Base-by-base conservation (phyloP, 2,888 invertebrate species). In the Quadriops clusia region DNA sequence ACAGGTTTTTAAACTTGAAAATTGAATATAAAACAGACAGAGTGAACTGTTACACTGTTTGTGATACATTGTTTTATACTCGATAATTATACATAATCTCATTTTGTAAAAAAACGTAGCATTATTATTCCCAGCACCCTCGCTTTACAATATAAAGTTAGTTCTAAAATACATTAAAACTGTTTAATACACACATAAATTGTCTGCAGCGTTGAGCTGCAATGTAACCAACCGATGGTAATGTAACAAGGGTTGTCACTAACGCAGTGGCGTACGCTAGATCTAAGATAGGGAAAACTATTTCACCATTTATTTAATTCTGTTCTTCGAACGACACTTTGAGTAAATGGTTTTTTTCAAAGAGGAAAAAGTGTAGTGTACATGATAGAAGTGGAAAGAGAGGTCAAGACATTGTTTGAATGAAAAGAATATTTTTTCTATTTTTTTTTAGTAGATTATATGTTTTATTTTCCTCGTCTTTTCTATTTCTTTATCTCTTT, bases 121-220 rank as follows among this genome's bases (percentile, higher is more conserved):
- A 53, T 54, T 54, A 53, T 51, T 54, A 54, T 54, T 53, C 52
- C 41, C 39, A 42, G 47, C 53, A 47, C 49, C 49, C 50, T 45
- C 47, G 50, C 48, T 49, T 47, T 46, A 50, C 51, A 51, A 51
- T 51, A 55, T 54, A 54, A 55, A 55, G 52, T 52, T 49, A 48
- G 53, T 50, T 53, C 52, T 50, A 49, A 49, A 52, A 54, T 52
- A 50, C 54, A 54, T 54, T 53, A 53, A 54, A 54, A 52, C 53
- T 51, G 51, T 54, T 53, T 54, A 53, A 54, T 53, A 52, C 46
- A 51, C 47, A 49, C 51, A 53, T 54, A 54, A 53, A 53, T 53
- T 51, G 53, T 51, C 49, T 49, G 48, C 47, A 47, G 41, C 48
- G 42, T 44, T 42, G 45, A 45, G 46, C 30, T 41, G 36, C 33